Conservation (phyloP, 1,140 invertebrate genomes). For the Drosophila busckii region DNA sequence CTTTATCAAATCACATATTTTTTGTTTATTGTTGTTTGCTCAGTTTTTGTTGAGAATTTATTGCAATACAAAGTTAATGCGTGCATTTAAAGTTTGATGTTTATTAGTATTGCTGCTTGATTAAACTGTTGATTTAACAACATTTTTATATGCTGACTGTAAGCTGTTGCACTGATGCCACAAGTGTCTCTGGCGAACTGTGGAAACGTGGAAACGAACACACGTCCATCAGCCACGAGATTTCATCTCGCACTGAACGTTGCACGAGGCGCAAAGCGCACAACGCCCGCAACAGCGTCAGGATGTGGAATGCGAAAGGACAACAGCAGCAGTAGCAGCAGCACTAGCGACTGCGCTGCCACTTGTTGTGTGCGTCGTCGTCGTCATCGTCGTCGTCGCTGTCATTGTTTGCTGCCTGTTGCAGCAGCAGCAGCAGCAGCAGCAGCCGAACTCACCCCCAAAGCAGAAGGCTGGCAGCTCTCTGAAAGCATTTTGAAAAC, state of each 20-base stretch:
- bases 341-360: slow-evolving; percentile 33
- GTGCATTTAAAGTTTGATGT: slow-evolving; percentile 2
- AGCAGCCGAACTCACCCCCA: neutral
- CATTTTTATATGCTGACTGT: slow-evolving; percentile 26
- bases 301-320: slow-evolving; percentile 43
- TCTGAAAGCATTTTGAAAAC: slow-evolving; percentile 40
- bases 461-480: slow-evolving; percentile 7
- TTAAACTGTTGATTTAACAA: slow-evolving; percentile 14
- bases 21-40: slow-evolving; percentile 17
- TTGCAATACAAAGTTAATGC: slow-evolving; percentile 1
- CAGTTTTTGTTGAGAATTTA: slow-evolving; percentile 10
- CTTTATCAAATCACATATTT: slow-evolving; percentile 59
- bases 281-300: slow-evolving; percentile 44
- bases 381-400: neutral
- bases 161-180: slow-evolving; percentile 30
- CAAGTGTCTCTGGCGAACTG: slow-evolving; percentile 27
- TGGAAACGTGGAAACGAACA: slow-evolving; percentile 63
- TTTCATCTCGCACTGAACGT: slow-evolving; percentile 77
- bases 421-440: too few relatives aligned
- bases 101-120: slow-evolving; percentile 12
- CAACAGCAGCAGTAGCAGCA: slow-evolving; percentile 6
- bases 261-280: slow-evolving; percentile 58
- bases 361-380: slow-evolving; percentile 59
- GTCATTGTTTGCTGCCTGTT: slow-evolving; percentile 19
- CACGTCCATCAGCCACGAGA: slow-evolving; percentile 79